Base-by-base conservation (phyloP, 2,888 invertebrate species). In the Drosophila vallismaia region DNA sequence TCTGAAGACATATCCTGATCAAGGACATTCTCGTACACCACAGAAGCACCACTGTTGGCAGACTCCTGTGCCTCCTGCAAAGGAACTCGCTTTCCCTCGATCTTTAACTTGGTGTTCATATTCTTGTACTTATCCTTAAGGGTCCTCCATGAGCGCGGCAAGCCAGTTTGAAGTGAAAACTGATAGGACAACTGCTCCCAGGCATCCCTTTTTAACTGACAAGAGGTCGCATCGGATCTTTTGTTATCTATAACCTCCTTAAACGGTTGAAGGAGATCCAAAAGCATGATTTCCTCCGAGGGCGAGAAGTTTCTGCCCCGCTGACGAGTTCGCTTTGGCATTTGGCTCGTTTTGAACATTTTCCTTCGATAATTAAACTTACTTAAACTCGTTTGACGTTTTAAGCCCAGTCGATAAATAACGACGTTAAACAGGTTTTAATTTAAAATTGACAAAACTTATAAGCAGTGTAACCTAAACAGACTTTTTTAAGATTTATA, bases 41-140 rank as follows among this genome's bases (percentile, higher is more conserved):
- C 54, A 31, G 48, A 14, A 10, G 48, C 33, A 33, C 33, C 26
- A 26, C 14, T 48, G 24, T 12, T 26, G 7, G 33, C 10, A 12
- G 12, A 0, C 4, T 33, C 9, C 7, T 33, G 24, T 5, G 3
- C n/a, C 4, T 48, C 33, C 3, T 46, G 45, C 4, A 3, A 4
- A 1, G 10, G 4, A 33, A 24, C 9, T 0, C 7, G 12, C 4
- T 10, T 55, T 10, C 55, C 33, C 48, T 46, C 12, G 9, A 12
- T 48, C 48, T 46, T 55, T 3, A 14, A n/a, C 31, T 59, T 59
- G 28, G 28, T 59, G 9, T 56, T 59, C 57, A 59, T 56, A n/a
- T 59, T 59, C 10, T 59, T 59, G 44, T 59, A 55, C 48, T 55
- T 55, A 10, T 59, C 59, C 59, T 59, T 57, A 3, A 59, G 59